Evolutionary conservation across 1,140 invertebrate genomes (phyloP).

Genomic region (Drosophila carrolli): DNA sequence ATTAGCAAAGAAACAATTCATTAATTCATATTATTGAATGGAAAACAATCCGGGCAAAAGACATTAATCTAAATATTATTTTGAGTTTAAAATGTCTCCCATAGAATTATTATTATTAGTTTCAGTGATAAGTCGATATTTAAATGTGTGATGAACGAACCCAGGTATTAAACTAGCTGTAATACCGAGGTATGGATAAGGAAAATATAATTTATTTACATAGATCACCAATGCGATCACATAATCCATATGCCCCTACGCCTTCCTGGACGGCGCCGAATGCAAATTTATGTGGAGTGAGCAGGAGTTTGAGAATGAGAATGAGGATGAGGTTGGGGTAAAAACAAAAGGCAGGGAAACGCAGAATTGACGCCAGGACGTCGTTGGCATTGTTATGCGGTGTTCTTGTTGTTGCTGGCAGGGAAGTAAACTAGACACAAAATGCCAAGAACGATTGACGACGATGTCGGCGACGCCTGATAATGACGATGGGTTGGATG

Average conservation of each 20-base stretch:
- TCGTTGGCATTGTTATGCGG: slow-evolving; percentile 32
- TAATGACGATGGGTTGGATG: slow-evolving; percentile 40
- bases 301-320: slow-evolving; percentile 1
- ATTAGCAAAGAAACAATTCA: background rate
- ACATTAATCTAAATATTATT: too few relatives aligned
- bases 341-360: slow-evolving; percentile 1
- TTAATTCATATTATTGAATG: too few relatives aligned
- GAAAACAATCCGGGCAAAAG: too few relatives aligned
- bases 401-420: slow-evolving; percentile 1
- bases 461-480: slow-evolving; percentile 24
- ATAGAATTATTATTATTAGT: too few relatives aligned
- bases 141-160: too few relatives aligned
- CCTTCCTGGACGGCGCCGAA: slow-evolving; percentile 20
- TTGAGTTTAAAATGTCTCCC: too few relatives aligned
- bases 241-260: slow-evolving; percentile 2
- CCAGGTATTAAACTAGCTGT: too few relatives aligned
- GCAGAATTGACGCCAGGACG: slow-evolving; percentile 45
- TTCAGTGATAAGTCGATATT: too few relatives aligned
- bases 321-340: too few relatives aligned
- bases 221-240: background rate
- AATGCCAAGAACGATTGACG: slow-evolving; percentile 41
- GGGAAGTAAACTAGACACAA: slow-evolving; percentile 30
- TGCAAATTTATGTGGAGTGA: slow-evolving; percentile 35
- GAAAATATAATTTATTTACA: background rate
- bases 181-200: background rate